These are phyloP conservation scores for Dromas ardeola DNA, from an alignment of 2,113 vertebrate genomes.

Conservation along the genomic window DNA sequence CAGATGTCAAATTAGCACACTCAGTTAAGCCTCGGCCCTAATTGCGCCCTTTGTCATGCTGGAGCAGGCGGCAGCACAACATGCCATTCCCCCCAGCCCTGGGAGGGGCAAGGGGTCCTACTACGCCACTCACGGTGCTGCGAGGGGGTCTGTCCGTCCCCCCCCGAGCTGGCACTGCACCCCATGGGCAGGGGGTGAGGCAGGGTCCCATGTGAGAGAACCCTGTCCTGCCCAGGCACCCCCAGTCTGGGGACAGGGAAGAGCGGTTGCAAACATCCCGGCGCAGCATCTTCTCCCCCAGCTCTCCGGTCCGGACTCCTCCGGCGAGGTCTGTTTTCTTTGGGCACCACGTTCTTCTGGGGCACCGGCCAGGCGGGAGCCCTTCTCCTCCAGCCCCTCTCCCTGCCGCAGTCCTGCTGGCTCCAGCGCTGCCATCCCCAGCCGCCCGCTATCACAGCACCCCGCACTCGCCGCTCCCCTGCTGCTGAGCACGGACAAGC, in stretches of 20 bases:
- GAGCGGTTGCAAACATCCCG: neutral
- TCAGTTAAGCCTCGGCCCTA: neutral
- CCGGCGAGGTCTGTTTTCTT: neutral
- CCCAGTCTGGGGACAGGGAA: neutral
- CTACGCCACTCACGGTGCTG: accelerated
- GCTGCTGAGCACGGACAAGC: neutral
- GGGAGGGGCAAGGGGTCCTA: accelerated
- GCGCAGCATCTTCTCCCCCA: neutral
- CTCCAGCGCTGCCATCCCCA: neutral
- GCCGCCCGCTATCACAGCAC: neutral
- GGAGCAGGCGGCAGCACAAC: neutral
- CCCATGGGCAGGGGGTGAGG: neutral
- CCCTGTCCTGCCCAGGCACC: neutral
- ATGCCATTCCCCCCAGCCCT: neutral
- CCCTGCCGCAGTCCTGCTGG: neutral
- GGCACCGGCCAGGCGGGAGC: accelerated
- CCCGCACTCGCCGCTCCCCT: accelerated
- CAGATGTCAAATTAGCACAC: constrained; percentile 57
- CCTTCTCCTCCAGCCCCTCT: neutral
- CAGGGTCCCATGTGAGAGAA: neutral
- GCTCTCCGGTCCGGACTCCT: neutral
- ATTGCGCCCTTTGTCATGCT: neutral
- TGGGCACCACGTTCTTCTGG: neutral
- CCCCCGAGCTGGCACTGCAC: accelerated
- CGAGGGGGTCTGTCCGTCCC: accelerated